phyloP scores from a whole-genome alignment of 2,888 invertebrate species.

The Mimumesa dahlbomi region DNA sequence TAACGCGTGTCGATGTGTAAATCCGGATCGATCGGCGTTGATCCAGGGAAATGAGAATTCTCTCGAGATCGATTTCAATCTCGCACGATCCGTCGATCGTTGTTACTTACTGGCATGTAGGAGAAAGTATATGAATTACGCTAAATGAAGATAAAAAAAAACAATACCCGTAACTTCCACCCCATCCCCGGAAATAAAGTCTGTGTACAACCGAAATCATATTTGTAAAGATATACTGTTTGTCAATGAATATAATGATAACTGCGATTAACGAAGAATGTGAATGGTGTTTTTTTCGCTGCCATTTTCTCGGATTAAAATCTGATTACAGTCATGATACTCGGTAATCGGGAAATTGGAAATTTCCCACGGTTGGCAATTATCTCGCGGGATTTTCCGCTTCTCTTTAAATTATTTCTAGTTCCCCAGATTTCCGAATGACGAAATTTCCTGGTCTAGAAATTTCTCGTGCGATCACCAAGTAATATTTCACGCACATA shows the following conservation, averaged over 20 bases:
- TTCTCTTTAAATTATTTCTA: too few relatives aligned
- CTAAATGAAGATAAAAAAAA: not conserved
- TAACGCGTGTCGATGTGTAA: slow-evolving; percentile 11
- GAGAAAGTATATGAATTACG: slow-evolving; percentile 12
- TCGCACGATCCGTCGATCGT: slow-evolving; percentile 21
- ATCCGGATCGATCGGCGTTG: not conserved
- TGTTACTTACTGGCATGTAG: slow-evolving; percentile 3
- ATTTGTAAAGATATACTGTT: slow-evolving; percentile 69
- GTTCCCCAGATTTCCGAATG: too few relatives aligned
- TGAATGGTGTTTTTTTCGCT: not conserved
- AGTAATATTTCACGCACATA: too few relatives aligned
- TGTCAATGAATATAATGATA: slow-evolving; percentile 60
- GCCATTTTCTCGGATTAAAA: too few relatives aligned
- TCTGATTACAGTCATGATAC: too few relatives aligned
- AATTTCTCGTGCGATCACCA: too few relatives aligned
- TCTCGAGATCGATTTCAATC: slow-evolving; percentile 34
- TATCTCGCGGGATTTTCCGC: too few relatives aligned
- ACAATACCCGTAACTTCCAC: not conserved
- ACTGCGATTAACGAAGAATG: slow-evolving; percentile 27
- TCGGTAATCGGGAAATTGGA: too few relatives aligned
- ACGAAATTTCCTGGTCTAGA: too few relatives aligned
- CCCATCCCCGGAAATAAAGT: slow-evolving; percentile 17
- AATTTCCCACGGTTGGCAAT: too few relatives aligned
- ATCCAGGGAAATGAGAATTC: slow-evolving; percentile 1
- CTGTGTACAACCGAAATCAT: slow-evolving; percentile 53